Evolutionary conservation across 2,888 invertebrate genomes (phyloP).

Genomic region (Calliopum simillimum): DNA sequence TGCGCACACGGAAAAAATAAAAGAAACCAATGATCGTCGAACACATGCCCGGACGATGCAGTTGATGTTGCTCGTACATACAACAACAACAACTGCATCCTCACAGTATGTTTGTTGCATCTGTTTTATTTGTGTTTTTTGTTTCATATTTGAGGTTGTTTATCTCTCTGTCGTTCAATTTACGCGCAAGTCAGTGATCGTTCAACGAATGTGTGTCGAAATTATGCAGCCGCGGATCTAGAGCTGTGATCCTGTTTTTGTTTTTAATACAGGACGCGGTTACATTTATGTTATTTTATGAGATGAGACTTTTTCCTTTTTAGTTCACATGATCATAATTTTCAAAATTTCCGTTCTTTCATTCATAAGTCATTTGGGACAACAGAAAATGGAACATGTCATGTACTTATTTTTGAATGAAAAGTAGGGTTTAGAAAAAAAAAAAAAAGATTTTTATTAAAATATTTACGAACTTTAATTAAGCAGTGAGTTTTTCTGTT

Average conservation of each 20-base stretch:
- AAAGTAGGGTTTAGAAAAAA: background rate
- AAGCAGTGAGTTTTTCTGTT: no score
- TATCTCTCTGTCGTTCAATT: background rate
- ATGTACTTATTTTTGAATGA: background rate
- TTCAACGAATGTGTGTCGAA: background rate
- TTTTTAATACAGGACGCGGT: slow-evolving; percentile 15
- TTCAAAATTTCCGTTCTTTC: slow-evolving; percentile 11
- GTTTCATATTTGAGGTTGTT: background rate
- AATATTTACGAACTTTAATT: no score
- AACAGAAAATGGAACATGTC: no score
- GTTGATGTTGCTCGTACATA: no score
- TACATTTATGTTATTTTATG: slow-evolving; percentile 6
- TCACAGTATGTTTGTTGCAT: background rate
- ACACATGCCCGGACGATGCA: slow-evolving; percentile 17
- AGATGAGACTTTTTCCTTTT: background rate
- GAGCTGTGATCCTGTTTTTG: slow-evolving; percentile 1
- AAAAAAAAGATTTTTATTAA: slow-evolving; percentile 5
- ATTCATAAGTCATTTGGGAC: slow-evolving; percentile 19
- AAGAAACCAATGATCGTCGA: background rate
- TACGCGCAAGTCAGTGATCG: background rate
- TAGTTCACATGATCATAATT: slow-evolving; percentile 9
- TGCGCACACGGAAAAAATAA: background rate
- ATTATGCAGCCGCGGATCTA: background rate
- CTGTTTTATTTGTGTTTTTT: background rate
- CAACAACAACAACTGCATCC: background rate